A percentile compares a stretch with the other conserved stretches of the same genome.
Evolutionary conservation across 2,797 vertebrate genomes (phyloP).

Genomic region (Dallia pectoralis): DNA sequence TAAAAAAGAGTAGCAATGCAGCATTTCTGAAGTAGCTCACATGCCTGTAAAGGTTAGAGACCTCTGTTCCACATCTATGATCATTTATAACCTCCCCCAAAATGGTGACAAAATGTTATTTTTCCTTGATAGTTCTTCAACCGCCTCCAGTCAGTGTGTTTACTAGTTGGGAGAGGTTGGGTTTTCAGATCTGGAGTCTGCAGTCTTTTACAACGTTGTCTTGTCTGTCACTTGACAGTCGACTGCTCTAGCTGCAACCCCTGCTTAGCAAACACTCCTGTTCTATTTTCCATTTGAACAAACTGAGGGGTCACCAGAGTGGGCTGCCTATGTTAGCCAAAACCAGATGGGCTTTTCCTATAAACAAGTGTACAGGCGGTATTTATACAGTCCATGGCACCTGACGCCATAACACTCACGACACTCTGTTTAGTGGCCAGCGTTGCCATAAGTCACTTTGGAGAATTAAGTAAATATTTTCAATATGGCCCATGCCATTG

Average conservation of each 20-base stretch:
- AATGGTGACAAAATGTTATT: slow-evolving; percentile 19
- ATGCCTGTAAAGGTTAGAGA: too few relatives aligned
- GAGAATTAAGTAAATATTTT: slow-evolving; percentile 99
- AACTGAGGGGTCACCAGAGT: slow-evolving; percentile 85
- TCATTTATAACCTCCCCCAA: slow-evolving; percentile 59
- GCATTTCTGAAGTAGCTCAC: too few relatives aligned
- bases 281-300: slow-evolving; percentile 96
- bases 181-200: slow-evolving; percentile 68
- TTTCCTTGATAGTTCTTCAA: slow-evolving; percentile 70
- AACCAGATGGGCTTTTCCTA: slow-evolving; percentile 98
- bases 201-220: slow-evolving; percentile 77
- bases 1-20: too few relatives aligned
- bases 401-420: slow-evolving; percentile 98
- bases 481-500: slow-evolving; percentile 93
- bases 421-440: slow-evolving; percentile 95
- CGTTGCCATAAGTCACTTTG: slow-evolving; percentile 98
- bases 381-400: slow-evolving; percentile 98
- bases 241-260: slow-evolving; percentile 77
- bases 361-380: slow-evolving; percentile 97
- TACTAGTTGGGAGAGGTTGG: slow-evolving; percentile 65
- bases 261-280: slow-evolving; percentile 91
- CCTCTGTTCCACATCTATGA: slow-evolving; percentile 33
- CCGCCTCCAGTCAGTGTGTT: slow-evolving; percentile 64
- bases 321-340: slow-evolving; percentile 85
- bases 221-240: slow-evolving; percentile 94